These are phyloP conservation scores for Asbolus verrucosus DNA, from an alignment of 1,140 invertebrate genomes.

Conservation along the genomic window DNA sequence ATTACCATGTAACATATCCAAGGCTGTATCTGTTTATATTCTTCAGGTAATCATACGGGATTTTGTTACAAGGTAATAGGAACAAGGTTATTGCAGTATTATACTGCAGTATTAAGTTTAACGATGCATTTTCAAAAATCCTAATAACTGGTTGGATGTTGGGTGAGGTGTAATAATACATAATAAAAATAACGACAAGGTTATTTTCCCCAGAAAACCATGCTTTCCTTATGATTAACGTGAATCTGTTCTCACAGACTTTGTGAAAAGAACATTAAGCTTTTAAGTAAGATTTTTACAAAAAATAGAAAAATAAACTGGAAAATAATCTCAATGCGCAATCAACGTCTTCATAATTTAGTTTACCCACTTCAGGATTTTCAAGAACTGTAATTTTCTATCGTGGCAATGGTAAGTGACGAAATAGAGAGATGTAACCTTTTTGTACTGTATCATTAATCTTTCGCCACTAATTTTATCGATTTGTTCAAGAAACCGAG, in stretches of 20 bases:
- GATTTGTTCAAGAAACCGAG: neutral
- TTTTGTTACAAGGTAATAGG: constrained; percentile 34
- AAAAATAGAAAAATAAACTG: neutral
- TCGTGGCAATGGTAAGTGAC: neutral
- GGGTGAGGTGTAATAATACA: too few relatives aligned
- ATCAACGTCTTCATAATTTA: too few relatives aligned
- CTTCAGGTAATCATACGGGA: constrained; percentile 11
- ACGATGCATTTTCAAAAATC: neutral
- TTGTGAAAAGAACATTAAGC: neutral
- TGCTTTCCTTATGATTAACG: too few relatives aligned
- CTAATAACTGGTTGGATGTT: too few relatives aligned
- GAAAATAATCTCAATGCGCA: neutral
- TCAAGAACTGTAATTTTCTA: neutral
- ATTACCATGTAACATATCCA: constrained; percentile 11
- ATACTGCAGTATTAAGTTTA: neutral
- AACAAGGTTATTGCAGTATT: constrained; percentile 9
- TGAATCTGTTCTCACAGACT: too few relatives aligned
- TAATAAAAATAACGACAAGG: neutral
- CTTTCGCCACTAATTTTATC: constrained; percentile 11
- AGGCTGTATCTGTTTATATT: constrained; percentile 25
- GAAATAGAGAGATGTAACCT: constrained; percentile 5
- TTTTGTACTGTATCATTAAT: constrained; percentile 7
- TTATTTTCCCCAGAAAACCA: neutral
- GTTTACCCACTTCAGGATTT: too few relatives aligned
- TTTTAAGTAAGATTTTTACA: neutral